Conservation (phyloP, 2,888 invertebrate genomes). For the Pheosia tremula region DNA sequence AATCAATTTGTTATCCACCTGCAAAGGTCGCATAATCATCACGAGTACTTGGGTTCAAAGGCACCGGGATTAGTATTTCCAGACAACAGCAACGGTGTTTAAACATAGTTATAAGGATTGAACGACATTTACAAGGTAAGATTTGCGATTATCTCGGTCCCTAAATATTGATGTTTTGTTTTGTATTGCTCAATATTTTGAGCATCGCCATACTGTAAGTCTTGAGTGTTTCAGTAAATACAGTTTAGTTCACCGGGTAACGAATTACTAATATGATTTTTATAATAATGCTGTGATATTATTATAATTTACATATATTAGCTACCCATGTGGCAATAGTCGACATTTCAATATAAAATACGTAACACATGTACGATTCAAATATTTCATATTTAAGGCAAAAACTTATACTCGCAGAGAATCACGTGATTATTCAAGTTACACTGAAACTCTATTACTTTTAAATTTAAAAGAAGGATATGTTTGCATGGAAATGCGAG, state of each 20-base stretch:
- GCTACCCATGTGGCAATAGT: conserved; percentile 14
- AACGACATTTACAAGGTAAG: conserved; percentile 34
- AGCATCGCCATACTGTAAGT: conserved; percentile 15
- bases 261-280: conserved; percentile 11
- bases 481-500: neutral
- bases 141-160: conserved; percentile 29
- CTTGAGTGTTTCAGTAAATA: neutral
- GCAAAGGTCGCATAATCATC: conserved; percentile 24
- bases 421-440: conserved; percentile 20
- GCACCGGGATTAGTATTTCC: neutral
- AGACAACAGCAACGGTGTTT: neutral
- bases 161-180: conserved; percentile 31
- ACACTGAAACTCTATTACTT: neutral
- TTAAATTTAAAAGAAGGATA: neutral
- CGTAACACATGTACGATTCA: conserved; percentile 6
- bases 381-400: conserved; percentile 13
- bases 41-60: neutral
- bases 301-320: conserved; percentile 11
- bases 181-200: conserved; percentile 19
- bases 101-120: conserved; percentile 17
- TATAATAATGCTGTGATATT: conserved; percentile 9
- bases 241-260: conserved; percentile 22
- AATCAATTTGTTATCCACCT: conserved; percentile 35
- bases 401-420: conserved; percentile 13
- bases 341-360: conserved; percentile 4